Conservation (phyloP, 2,797 vertebrate genomes). For the Poeciliopsis paucimaculata region DNA sequence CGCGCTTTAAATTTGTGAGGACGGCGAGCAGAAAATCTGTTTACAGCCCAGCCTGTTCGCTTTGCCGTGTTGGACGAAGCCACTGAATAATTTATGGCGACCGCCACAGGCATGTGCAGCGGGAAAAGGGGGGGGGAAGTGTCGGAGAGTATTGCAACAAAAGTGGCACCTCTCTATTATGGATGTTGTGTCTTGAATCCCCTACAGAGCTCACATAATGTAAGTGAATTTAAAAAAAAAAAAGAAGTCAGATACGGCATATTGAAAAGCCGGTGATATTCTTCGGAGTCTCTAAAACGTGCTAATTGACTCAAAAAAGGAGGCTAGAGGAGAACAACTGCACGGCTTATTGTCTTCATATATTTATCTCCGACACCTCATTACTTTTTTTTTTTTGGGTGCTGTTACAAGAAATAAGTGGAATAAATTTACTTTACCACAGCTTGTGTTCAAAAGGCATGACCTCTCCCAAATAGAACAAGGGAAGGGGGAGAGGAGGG, state of each 20-base stretch:
- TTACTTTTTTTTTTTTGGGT: conserved; percentile 61
- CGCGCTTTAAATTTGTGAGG: conserved; percentile 76
- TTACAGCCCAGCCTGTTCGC: conserved; percentile 79
- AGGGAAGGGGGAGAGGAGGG: not conserved
- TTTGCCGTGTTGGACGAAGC: conserved; percentile 73
- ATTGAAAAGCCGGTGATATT: conserved; percentile 65
- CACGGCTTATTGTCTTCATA: conserved; percentile 69
- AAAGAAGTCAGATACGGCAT: conserved; percentile 63
- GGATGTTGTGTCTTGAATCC: conserved; percentile 58
- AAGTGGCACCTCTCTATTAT: conserved; percentile 75
- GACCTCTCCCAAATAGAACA: conserved; percentile 71
- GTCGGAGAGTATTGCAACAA: conserved; percentile 76
- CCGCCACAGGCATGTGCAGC: conserved; percentile 77
- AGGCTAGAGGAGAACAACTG: conserved; percentile 53
- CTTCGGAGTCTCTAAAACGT: conserved; percentile 58
- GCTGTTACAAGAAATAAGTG: conserved; percentile 74
- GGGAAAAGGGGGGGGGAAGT: conserved; percentile 40
- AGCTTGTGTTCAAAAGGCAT: conserved; percentile 77
- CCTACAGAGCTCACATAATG: conserved; percentile 69
- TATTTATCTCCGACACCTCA: conserved; percentile 76
- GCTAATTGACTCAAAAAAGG: conserved; percentile 75
- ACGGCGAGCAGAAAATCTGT: conserved; percentile 83
- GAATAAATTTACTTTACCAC: conserved; percentile 74
- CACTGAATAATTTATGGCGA: conserved; percentile 83
- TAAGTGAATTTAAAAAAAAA: conserved; percentile 62